Evolutionary conservation across 1,140 invertebrate species (phyloP).

Genomic region (Saccostrea glomerata): DNA sequence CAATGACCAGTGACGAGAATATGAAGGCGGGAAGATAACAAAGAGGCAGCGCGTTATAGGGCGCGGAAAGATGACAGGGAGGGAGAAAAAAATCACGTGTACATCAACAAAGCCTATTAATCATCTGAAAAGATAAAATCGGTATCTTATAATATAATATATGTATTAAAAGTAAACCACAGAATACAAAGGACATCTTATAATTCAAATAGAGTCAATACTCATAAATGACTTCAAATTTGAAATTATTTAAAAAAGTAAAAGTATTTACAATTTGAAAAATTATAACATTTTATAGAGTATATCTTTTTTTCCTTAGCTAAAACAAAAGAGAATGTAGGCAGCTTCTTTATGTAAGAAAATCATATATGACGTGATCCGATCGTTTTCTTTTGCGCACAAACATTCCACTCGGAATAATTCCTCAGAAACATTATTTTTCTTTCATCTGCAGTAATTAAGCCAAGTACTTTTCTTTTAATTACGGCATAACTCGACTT

Average conservation of each 20-base stretch:
- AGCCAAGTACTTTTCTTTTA: neutral
- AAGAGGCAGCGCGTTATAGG: neutral
- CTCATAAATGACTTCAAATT: neutral
- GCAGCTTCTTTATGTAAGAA: too few relatives aligned
- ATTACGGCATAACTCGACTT: neutral
- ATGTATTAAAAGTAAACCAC: neutral
- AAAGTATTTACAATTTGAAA: too few relatives aligned
- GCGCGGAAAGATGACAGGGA: neutral
- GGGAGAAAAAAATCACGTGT: neutral
- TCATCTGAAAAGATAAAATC: conserved; percentile 2
- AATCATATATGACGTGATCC: too few relatives aligned
- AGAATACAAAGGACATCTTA: neutral
- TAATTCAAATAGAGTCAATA: neutral
- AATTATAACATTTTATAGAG: too few relatives aligned
- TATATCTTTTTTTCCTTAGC: too few relatives aligned
- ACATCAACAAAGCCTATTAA: neutral
- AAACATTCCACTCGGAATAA: conserved; percentile 7
- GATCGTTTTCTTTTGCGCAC: neutral
- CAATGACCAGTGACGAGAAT: neutral
- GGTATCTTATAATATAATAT: too few relatives aligned
- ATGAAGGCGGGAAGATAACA: conserved; percentile 1
- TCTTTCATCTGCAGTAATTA: conserved; percentile 12
- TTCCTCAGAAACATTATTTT: neutral
- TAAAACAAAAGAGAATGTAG: too few relatives aligned
- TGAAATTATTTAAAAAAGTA: too few relatives aligned